phyloP scores from a whole-genome alignment of 2,888 invertebrate species.

The Epiblema foenella region DNA sequence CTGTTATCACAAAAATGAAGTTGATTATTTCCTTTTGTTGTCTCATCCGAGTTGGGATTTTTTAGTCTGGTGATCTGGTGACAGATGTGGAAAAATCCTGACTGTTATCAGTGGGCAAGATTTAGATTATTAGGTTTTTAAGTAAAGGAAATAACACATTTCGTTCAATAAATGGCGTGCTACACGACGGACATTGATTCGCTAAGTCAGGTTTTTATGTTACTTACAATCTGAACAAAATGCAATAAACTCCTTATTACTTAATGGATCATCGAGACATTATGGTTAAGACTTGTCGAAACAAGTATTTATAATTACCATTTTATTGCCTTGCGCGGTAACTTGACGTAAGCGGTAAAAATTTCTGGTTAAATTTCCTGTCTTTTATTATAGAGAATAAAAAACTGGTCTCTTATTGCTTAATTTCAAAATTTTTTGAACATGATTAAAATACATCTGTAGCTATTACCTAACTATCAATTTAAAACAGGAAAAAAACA shows the following conservation, averaged over 20 bases:
- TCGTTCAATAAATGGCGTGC: neutral
- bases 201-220: neutral
- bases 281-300: constrained; percentile 4
- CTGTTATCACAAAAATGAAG: no score
- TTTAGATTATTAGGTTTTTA: no score
- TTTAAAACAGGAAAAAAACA: neutral
- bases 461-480: neutral
- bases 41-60: no score
- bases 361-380: neutral
- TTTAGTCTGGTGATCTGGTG: no score
- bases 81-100: no score
- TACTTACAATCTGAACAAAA: neutral
- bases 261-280: neutral
- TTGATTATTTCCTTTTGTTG: no score
- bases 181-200: neutral
- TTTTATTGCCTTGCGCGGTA: no score
- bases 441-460: no score
- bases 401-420: no score
- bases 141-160: neutral
- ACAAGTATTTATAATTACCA: constrained; percentile 8
- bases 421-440: neutral
- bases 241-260: constrained; percentile 4
- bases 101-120: no score
- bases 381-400: no score
- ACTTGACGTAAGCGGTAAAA: neutral